Percentiles rank a stretch among this genome's conserved stretches.
phyloP scores from a whole-genome alignment of 2,797 vertebrate species.

The Enteromius paludinosus region DNA sequence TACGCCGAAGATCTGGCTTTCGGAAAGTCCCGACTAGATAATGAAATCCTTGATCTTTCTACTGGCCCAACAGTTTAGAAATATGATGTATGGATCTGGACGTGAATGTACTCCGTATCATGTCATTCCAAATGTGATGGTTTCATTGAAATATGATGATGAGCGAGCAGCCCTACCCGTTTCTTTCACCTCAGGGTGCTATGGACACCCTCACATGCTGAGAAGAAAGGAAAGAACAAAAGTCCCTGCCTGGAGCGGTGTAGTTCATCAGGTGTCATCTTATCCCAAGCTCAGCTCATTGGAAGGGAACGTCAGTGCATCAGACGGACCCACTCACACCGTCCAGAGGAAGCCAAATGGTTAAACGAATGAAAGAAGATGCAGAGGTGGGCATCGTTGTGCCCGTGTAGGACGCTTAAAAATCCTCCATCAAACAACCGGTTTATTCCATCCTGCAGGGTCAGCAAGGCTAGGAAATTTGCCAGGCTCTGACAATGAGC shows the following conservation, averaged over 20 bases:
- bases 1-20: background rate
- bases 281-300: constrained; percentile 10
- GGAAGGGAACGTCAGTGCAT: background rate
- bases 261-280: constrained; percentile 33
- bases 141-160: constrained; percentile 40
- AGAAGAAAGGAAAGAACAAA: constrained; percentile 17
- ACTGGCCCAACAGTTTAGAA: constrained; percentile 20
- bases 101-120: background rate
- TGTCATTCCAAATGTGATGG: background rate
- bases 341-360: constrained; percentile 12
- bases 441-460: constrained; percentile 19
- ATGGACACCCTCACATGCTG: constrained; percentile 27
- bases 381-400: constrained; percentile 2
- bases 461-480: constrained; percentile 18
- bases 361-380: background rate
- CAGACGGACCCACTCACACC: background rate
- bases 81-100: constrained; percentile 5
- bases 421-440: background rate
- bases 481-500: constrained; percentile 8
- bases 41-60: constrained; percentile 20
- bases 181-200: constrained; percentile 34
- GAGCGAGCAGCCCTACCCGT: background rate
- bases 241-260: constrained; percentile 30
- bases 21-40: background rate
- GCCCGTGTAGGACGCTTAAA: constrained; percentile 1